Conservation (phyloP, 2,113 vertebrate genomes). For the Macrotus californicus region DNA sequence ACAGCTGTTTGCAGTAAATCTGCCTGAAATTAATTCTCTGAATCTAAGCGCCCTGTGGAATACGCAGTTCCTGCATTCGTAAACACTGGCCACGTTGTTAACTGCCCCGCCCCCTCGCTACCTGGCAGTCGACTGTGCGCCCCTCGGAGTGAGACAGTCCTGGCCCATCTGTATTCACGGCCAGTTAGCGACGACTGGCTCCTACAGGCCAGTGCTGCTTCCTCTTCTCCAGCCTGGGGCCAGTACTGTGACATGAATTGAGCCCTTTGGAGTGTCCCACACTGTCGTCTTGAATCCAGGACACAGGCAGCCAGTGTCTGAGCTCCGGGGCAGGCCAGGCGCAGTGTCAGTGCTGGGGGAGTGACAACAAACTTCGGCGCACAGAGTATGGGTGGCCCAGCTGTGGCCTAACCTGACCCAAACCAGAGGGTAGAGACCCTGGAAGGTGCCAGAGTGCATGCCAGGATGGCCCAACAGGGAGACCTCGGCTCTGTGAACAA, state of each 20-base stretch:
- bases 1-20: neutral
- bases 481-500: neutral
- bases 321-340: neutral
- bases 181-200: neutral
- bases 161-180: neutral
- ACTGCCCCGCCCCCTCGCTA: neutral
- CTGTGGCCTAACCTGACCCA: neutral
- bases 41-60: neutral
- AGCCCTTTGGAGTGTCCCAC: neutral
- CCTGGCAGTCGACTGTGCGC: neutral
- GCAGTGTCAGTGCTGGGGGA: rapidly evolving
- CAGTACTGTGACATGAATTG: neutral
- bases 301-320: neutral
- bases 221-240: neutral
- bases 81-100: neutral
- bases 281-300: neutral
- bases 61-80: neutral
- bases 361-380: neutral
- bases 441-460: neutral
- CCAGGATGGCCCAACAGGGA: neutral
- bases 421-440: neutral
- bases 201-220: neutral
- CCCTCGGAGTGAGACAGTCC: neutral
- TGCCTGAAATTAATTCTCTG: neutral
- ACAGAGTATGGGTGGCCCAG: neutral